These are phyloP conservation scores for Spisula solida DNA, from an alignment of 2,888 invertebrate genomes.

Conservation along the genomic window DNA sequence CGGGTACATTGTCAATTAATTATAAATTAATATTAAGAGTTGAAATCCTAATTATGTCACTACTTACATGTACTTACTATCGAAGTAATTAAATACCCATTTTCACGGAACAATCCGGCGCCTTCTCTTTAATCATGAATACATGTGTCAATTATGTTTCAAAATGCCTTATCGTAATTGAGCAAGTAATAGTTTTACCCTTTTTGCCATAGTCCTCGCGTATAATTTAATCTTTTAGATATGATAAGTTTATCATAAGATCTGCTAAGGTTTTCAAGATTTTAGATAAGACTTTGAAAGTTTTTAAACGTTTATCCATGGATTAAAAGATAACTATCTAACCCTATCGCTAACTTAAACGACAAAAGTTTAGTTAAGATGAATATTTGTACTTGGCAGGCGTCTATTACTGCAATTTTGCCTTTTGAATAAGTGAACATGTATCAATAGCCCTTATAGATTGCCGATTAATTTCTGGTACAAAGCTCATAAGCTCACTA, in stretches of 20 bases:
- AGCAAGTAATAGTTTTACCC: conserved; percentile 13
- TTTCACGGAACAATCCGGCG: conserved; percentile 4
- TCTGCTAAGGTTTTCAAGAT: conserved; percentile 42
- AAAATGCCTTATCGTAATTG: not conserved
- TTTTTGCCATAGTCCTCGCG: conserved; percentile 27
- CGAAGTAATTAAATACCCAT: not conserved
- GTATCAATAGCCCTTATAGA: not conserved
- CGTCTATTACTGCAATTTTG: conserved; percentile 4
- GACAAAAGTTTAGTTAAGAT: not conserved
- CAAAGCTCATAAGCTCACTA: not conserved
- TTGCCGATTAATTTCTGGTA: not conserved
- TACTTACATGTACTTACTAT: not conserved
- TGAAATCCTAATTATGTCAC: not conserved
- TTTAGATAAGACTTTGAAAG: conserved; percentile 35
- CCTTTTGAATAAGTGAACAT: conserved; percentile 2
- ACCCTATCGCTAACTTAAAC: not conserved
- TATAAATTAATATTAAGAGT: not conserved
- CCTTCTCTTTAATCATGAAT: not conserved
- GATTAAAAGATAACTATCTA: conserved; percentile 67
- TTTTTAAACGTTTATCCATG: conserved; percentile 49
- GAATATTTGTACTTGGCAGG: not conserved
- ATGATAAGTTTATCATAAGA: conserved; percentile 51
- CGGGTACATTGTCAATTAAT: not conserved
- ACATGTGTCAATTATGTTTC: conserved; percentile 19
- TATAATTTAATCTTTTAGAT: conserved; percentile 54